Evolutionary conservation across 1,140 invertebrate genomes (phyloP).

Genomic region (Ylistrum balloti): DNA sequence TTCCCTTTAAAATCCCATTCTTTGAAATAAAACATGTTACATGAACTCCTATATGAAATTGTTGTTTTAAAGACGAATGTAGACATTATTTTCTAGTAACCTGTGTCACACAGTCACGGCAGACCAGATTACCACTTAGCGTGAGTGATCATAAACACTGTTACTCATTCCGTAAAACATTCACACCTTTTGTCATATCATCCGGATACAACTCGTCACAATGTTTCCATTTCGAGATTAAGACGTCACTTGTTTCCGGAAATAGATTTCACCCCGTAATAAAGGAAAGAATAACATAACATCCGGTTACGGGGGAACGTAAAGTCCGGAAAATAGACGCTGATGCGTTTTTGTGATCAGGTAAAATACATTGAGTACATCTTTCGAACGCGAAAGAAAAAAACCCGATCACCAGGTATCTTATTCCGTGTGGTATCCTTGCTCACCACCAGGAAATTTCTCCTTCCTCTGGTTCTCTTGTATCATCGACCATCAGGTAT

Average conservation of each 20-base stretch:
- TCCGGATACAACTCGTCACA: not conserved
- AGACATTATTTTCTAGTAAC: too few relatives aligned
- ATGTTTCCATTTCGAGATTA: not conserved
- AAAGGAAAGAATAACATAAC: not conserved
- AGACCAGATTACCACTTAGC: not conserved
- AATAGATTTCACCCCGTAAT: not conserved
- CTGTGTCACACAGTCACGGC: too few relatives aligned
- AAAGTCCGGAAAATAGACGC: not conserved
- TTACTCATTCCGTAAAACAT: not conserved
- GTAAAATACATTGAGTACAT: not conserved
- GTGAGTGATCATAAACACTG: not conserved
- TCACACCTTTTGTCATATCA: not conserved
- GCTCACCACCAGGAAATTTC: too few relatives aligned
- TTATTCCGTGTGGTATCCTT: too few relatives aligned
- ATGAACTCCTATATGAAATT: too few relatives aligned
- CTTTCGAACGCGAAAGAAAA: not conserved
- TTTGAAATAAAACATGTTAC: too few relatives aligned
- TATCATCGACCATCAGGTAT: too few relatives aligned
- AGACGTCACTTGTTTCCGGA: conserved; percentile 6
- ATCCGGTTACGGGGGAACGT: conserved; percentile 3
- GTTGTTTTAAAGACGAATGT: too few relatives aligned
- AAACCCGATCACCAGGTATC: too few relatives aligned
- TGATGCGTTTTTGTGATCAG: not conserved
- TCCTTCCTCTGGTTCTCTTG: too few relatives aligned
- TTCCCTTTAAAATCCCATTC: too few relatives aligned